These are phyloP conservation scores for Chiloscyllium punctatum DNA, from an alignment of 2,797 vertebrate genomes.

Conservation along the genomic window DNA sequence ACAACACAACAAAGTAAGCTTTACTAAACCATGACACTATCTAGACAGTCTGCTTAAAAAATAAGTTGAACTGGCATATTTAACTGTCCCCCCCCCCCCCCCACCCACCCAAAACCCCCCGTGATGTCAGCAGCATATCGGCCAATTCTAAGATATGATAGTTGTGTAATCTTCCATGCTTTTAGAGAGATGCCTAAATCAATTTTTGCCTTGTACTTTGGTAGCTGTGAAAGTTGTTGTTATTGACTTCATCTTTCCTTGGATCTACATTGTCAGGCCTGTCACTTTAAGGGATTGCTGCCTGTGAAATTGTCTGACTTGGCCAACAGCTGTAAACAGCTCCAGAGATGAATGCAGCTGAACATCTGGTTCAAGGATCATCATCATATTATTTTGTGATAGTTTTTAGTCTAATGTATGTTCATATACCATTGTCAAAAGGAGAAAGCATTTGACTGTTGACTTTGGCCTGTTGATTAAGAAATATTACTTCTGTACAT, in stretches of 20 bases:
- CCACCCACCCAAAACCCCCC: background rate
- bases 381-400: background rate
- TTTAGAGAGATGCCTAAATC: background rate
- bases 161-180: conserved; percentile 16
- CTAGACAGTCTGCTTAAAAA: background rate
- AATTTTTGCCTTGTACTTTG: conserved; percentile 12
- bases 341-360: background rate
- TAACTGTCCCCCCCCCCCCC: background rate
- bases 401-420: background rate
- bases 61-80: background rate
- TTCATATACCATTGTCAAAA: background rate
- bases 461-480: background rate
- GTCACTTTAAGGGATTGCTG: background rate
- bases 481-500: background rate
- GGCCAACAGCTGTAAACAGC: background rate
- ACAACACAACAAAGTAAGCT: background rate
- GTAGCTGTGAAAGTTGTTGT: background rate
- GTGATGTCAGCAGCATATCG: background rate
- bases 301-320: background rate
- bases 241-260: conserved; percentile 13
- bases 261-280: background rate
- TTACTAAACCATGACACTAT: background rate
- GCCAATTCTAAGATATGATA: background rate
- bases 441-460: background rate
- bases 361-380: background rate